Conservation (phyloP, 1,140 invertebrate species). For the Tetranychus urticae region DNA sequence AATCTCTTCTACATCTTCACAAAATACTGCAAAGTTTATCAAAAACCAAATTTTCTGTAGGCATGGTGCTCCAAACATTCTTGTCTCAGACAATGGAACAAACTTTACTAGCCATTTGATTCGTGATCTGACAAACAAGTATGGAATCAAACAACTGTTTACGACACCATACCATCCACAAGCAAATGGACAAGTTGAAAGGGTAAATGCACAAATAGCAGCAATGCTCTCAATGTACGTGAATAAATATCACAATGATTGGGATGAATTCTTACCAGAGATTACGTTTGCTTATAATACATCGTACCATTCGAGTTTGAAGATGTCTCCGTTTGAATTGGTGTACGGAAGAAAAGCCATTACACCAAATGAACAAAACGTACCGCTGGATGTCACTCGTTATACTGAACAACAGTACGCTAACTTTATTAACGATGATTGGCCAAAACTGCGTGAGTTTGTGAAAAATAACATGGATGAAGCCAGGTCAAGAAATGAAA, state of each 20-base stretch:
- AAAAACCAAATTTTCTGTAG: constrained; percentile 9
- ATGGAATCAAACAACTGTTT: not conserved
- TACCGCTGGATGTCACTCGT: no score
- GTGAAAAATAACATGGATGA: no score
- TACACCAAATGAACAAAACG: not conserved
- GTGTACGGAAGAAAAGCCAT: constrained; percentile 21
- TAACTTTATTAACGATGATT: no score
- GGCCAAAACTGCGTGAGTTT: no score
- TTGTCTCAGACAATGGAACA: no score
- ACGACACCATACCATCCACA: no score
- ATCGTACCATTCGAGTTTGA: constrained; percentile 19
- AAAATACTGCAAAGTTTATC: constrained; percentile 14
- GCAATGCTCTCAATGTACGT: constrained; percentile 14
- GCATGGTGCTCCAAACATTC: constrained; percentile 6
- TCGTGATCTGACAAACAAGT: not conserved
- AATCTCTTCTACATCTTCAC: constrained; percentile 10
- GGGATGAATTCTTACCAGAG: constrained; percentile 21
- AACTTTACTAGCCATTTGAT: constrained; percentile 6
- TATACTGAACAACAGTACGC: no score
- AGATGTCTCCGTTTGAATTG: constrained; percentile 21
- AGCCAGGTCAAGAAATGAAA: no score
- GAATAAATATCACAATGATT: constrained; percentile 18
- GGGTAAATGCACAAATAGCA: constrained; percentile 9
- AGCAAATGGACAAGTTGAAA: constrained; percentile 12
- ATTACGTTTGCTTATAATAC: constrained; percentile 24